These are phyloP conservation scores for Planococcus citri DNA, from an alignment of 1,140 invertebrate genomes.

Conservation along the genomic window DNA sequence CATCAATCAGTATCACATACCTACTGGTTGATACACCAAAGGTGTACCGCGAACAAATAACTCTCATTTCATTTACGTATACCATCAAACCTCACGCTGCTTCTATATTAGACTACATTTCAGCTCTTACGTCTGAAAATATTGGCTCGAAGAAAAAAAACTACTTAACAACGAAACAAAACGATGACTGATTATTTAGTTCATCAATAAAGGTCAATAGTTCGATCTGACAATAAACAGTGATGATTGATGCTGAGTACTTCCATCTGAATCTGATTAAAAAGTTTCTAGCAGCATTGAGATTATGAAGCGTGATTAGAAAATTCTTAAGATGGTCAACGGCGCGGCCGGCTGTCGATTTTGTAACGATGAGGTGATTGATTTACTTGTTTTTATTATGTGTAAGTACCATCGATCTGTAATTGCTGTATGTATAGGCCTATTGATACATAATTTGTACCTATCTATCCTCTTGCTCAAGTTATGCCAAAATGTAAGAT, in stretches of 20 bases:
- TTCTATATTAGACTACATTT: background rate
- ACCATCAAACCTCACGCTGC: background rate
- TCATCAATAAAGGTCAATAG: slow-evolving; percentile 5
- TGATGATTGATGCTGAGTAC: background rate
- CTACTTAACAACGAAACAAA: slow-evolving; percentile 3
- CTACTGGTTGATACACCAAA: background rate
- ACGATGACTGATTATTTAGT: slow-evolving; percentile 3
- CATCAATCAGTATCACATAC: background rate
- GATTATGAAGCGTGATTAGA: background rate
- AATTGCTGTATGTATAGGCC: no score
- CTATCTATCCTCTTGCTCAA: no score
- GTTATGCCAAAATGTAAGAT: no score
- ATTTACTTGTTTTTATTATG: background rate
- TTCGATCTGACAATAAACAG: background rate
- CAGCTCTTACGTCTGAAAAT: background rate
- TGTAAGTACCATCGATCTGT: no score
- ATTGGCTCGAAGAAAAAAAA: slow-evolving; percentile 3
- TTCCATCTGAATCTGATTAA: background rate
- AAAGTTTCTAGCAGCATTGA: background rate
- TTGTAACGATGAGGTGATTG: background rate
- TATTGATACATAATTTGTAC: no score
- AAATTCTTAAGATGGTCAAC: background rate
- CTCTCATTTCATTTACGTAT: background rate
- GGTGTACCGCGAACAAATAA: background rate
- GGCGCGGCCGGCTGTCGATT: background rate